phyloP scores from a whole-genome alignment of 2,888 invertebrate genomes.

The Ochropleura plecta region DNA sequence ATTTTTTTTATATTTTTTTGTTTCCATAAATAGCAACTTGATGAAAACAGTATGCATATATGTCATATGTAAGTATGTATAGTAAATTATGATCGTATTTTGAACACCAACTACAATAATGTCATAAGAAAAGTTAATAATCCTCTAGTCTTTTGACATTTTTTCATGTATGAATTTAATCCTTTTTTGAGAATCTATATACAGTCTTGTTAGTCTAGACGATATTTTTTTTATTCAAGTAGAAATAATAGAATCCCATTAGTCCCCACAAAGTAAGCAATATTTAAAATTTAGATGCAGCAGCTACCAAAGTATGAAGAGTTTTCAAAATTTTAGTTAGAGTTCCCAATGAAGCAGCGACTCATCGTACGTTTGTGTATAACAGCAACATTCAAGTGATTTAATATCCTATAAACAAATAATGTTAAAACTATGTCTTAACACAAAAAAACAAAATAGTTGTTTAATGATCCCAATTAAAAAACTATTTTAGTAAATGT shows the following conservation, averaged over 20 bases:
- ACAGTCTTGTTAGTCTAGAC: too few species aligned
- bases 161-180: neutral
- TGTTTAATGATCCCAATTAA: too few species aligned
- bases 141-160: neutral
- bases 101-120: neutral
- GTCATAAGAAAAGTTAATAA: neutral
- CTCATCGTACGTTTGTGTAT: neutral
- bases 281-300: neutral
- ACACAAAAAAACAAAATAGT: too few species aligned
- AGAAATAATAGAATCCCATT: neutral
- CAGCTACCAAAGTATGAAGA: neutral
- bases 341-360: neutral
- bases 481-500: neutral
- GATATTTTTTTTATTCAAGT: neutral
- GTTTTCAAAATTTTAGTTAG: neutral
- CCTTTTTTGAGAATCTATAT: neutral
- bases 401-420: neutral
- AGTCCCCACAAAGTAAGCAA: neutral
- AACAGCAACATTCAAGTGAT: neutral
- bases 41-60: constrained; percentile 4
- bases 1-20: constrained; percentile 29
- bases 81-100: neutral
- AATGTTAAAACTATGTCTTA: neutral
- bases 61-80: neutral
- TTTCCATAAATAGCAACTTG: constrained; percentile 20